phyloP scores from a whole-genome alignment of 2,797 vertebrate genomes.

The Thamnophis elegans region DNA sequence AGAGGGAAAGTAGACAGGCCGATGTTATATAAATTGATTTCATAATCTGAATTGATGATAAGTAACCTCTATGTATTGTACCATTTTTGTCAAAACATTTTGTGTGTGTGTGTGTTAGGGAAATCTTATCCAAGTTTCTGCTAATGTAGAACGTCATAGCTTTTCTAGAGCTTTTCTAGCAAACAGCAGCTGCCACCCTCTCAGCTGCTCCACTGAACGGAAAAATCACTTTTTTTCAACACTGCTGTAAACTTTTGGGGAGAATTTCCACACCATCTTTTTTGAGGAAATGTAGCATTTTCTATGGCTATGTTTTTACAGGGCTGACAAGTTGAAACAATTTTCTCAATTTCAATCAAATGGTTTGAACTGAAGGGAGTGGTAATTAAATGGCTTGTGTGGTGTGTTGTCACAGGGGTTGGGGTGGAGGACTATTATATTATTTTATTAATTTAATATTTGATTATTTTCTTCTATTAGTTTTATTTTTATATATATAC shows the following conservation, averaged over 20 bases:
- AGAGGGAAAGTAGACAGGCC: neutral
- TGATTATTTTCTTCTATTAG: too few species aligned
- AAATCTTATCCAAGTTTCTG: neutral
- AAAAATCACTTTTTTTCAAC: neutral
- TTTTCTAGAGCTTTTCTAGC: neutral
- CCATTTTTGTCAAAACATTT: neutral
- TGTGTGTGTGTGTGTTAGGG: too few species aligned
- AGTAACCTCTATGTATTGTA: neutral
- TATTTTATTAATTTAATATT: too few species aligned
- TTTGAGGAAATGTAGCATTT: neutral
- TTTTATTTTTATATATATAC: too few species aligned
- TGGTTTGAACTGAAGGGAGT: neutral
- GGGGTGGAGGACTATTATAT: too few species aligned
- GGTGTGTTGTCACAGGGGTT: too few species aligned
- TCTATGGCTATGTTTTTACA: neutral
- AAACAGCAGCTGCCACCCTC: neutral
- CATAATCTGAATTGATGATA: neutral
- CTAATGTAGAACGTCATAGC: neutral
- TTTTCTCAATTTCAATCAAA: neutral
- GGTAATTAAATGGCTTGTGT: too few species aligned
- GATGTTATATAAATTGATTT: neutral
- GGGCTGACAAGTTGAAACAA: neutral
- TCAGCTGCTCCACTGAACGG: neutral
- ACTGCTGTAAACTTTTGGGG: neutral
- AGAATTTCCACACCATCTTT: neutral